These are phyloP conservation scores for Brachymystax lenok DNA, from an alignment of 2,797 vertebrate species.

Conservation along the genomic window DNA sequence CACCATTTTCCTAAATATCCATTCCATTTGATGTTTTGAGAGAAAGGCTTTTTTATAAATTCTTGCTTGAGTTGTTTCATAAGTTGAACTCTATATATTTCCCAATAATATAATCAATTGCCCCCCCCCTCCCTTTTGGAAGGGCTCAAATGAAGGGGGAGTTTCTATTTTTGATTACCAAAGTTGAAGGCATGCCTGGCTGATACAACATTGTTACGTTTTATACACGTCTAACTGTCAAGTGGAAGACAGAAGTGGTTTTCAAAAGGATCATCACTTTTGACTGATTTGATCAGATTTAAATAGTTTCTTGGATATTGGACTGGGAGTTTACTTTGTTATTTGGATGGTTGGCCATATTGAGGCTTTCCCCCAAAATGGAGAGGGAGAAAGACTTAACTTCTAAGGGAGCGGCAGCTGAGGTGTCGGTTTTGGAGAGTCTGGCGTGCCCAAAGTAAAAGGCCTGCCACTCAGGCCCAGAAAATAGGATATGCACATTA, in stretches of 20 bases:
- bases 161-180: constrained; percentile 57
- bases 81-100: constrained; percentile 45
- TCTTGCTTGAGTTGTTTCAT: constrained; percentile 54
- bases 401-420: too few species aligned
- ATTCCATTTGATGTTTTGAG: constrained; percentile 37
- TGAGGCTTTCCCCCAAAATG: constrained; percentile 47
- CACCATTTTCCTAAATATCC: neutral
- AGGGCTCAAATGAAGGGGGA: constrained; percentile 38
- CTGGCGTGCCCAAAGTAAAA: too few species aligned
- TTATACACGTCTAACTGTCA: constrained; percentile 26
- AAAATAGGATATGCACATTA: too few species aligned
- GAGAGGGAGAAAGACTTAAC: constrained; percentile 51
- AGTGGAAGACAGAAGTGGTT: neutral
- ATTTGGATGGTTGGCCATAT: too few species aligned
- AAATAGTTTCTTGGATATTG: constrained; percentile 61
- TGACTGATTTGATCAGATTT: constrained; percentile 46
- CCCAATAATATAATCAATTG: constrained; percentile 28
- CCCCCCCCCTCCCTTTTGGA: constrained; percentile 41
- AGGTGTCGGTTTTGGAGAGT: too few species aligned
- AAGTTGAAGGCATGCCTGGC: constrained; percentile 49
- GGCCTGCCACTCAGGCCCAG: too few species aligned
- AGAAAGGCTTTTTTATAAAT: constrained; percentile 39
- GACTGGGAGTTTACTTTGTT: constrained; percentile 64
- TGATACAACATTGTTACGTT: constrained; percentile 30
- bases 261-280: constrained; percentile 31